Evolutionary conservation across 2,113 vertebrate species (phyloP).

Genomic region (Odontophorus gujanensis): DNA sequence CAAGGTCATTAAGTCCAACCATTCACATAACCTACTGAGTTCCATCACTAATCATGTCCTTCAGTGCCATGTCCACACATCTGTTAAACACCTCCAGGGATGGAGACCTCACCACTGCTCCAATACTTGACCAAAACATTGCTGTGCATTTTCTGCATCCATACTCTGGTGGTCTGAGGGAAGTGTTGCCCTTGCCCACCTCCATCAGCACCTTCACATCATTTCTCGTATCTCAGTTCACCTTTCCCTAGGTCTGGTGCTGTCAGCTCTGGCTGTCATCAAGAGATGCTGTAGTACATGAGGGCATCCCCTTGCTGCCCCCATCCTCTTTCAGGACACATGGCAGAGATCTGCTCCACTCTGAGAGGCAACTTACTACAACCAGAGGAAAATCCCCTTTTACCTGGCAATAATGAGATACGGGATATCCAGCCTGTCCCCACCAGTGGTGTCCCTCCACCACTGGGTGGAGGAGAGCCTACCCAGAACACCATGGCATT

Average conservation of each 20-base stretch:
- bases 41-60: not conserved
- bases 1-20: not conserved
- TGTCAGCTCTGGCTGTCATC: rapidly evolving
- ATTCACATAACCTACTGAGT: not conserved
- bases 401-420: not conserved
- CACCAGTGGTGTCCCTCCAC: too few relatives aligned
- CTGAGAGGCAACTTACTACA: not conserved
- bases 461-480: not conserved
- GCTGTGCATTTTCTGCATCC: not conserved
- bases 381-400: not conserved
- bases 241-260: not conserved
- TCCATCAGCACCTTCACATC: not conserved
- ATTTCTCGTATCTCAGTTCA: not conserved
- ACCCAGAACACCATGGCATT: not conserved
- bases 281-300: not conserved
- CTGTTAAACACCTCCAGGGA: not conserved
- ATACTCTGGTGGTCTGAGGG: not conserved
- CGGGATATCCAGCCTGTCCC: not conserved
- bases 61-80: not conserved
- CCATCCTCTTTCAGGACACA: rapidly evolving
- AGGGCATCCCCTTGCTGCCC: not conserved
- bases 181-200: not conserved
- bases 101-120: not conserved
- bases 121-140: not conserved
- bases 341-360: not conserved